Base-by-base conservation (phyloP, 1,140 invertebrate species). In the Subanguina moxae region DNA sequence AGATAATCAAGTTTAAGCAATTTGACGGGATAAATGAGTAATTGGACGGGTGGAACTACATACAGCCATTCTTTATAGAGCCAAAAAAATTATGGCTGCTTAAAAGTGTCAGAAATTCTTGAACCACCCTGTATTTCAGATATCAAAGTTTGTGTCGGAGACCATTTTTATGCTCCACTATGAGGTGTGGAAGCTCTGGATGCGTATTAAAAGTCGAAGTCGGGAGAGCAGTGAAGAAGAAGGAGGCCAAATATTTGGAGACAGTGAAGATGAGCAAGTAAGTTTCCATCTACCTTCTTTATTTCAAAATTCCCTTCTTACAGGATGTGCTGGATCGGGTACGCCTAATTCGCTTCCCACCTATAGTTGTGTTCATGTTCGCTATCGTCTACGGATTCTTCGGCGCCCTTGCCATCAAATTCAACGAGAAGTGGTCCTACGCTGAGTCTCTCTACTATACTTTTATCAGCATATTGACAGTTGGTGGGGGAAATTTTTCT, bases 401-500 rank as follows among this genome's bases (percentile, higher is more conserved):
- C 30, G 80, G 67, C n/a, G 80, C 80, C 13, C 79, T 27, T 23
- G 56, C 79, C 15, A 73, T 81, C 63, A 64, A 80, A 28, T 63
- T 62, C 21, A 74, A 82, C 32, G 68, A 77, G 32, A 62, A 72
- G 38, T 82, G 80, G 80, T 71, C 72, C n/a, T 82, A 82, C 68
- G 61, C 76, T 1, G 80, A 82, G 52, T 62, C 76, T 0, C 57
- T 82, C 17, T 82, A 82, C 62, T 82, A 81, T 23, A 82, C 78
- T 27, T 82, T 82, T 64, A 82, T 82, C 30, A 70, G 66, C 59
- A 82, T 82, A 70, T 63, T 82, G 25, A 82, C 80, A 19, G 80
- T 82, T 57, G 78, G 78, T 82, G 43, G 30, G 75, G 3, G 32
- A 38, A 5, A 52, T 52, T 7, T 19, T 5, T 17, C 48, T 1